phyloP scores from a whole-genome alignment of 2,797 vertebrate species.

The Botia almorhae region DNA sequence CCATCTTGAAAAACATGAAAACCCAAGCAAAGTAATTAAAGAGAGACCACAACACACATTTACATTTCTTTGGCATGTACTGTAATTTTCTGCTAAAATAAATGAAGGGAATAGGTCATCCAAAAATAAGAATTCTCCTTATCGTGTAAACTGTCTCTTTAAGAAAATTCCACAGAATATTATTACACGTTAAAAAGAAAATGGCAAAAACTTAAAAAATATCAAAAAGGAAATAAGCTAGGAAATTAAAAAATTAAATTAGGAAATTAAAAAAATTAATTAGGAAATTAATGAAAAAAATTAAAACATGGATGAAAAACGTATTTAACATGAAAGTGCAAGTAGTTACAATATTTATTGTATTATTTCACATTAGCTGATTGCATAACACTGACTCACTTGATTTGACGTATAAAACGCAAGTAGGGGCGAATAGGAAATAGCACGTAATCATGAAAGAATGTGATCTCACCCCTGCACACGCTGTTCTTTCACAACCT shows the following conservation, averaged over 20 bases:
- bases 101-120: no score
- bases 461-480: constrained; percentile 13
- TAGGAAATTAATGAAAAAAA: neutral
- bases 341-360: neutral
- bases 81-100: no score
- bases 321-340: neutral
- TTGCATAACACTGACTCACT: neutral
- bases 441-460: constrained; percentile 14
- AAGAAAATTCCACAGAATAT: no score
- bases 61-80: neutral
- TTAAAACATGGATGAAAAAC: neutral
- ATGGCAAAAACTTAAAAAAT: no score
- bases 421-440: neutral
- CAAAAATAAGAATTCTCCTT: no score
- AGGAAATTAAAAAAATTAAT: neutral
- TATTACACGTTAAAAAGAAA: no score
- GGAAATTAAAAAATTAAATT: neutral
- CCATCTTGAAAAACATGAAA: constrained; percentile 11
- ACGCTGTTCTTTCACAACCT: constrained; percentile 22
- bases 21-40: neutral
- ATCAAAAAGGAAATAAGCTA: neutral
- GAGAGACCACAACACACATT: neutral
- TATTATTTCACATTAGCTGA: neutral
- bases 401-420: neutral
- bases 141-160: no score